phyloP scores from a whole-genome alignment of 2,113 vertebrate species.

The Rhizomys pruinosus region DNA sequence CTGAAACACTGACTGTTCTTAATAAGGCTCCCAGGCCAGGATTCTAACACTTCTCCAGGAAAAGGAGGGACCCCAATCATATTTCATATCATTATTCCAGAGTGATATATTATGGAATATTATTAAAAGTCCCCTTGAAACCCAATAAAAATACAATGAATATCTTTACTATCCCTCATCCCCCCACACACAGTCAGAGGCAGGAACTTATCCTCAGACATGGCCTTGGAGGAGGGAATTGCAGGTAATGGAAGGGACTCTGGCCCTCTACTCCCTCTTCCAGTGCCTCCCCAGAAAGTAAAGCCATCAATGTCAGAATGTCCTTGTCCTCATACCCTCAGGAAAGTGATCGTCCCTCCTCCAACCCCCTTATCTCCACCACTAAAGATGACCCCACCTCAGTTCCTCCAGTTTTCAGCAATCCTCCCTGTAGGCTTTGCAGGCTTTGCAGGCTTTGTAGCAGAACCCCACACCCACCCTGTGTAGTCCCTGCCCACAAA shows the following conservation, averaged over 20 bases:
- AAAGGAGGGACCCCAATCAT: background rate
- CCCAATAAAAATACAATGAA: background rate
- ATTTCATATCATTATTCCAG: background rate
- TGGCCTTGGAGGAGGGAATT: background rate
- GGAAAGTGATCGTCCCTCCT: background rate
- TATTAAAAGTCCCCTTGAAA: conserved; percentile 24
- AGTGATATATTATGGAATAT: background rate
- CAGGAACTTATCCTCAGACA: background rate
- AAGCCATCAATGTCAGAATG: background rate
- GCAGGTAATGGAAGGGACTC: background rate
- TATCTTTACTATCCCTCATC: background rate
- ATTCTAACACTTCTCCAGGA: background rate
- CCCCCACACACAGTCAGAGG: background rate
- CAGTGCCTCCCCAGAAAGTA: background rate
- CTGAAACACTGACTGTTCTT: background rate
- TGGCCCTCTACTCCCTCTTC: background rate
- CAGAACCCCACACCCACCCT: background rate
- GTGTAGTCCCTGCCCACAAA: background rate
- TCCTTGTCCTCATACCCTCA: background rate
- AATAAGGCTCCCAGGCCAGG: background rate
- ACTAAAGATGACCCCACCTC: background rate
- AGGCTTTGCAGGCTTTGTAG: background rate
- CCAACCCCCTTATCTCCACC: background rate
- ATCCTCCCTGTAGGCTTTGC: background rate
- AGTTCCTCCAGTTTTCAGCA: background rate